Evolutionary conservation across 2,797 vertebrate species (phyloP), one percentile per base, ranked within the genome.

Genomic region (Argya squamiceps): DNA sequence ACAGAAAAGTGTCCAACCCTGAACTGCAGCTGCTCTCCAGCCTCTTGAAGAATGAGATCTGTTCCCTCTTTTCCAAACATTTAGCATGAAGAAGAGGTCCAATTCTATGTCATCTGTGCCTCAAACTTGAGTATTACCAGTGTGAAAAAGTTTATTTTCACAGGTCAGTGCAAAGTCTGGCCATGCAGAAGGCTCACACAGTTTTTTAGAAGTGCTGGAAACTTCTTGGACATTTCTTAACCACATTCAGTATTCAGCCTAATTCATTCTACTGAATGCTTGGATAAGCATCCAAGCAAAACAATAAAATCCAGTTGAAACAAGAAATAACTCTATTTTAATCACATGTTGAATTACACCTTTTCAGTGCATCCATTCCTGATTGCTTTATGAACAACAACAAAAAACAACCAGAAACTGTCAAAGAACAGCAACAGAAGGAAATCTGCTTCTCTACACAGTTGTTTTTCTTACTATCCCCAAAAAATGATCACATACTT

Each of bases 141-240:
- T 16, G 37, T 84, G 70, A 84, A 77, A 39, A 59, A 24, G 14
- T 60, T 92, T 49, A 11, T 79, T 91, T 92, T 94, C 70, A 71
- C 26, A 63, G 81, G 47, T 36, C 39, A 55, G 5, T 47, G 43
- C 29, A 83, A 83, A n/a, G 20, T 73, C 39, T 75, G 76, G 52
- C 59, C 44, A 49, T 36, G 39, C 70, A 74, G 60, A 69, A 70
- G 36, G 58, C 24, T 85, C 65, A 73, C 39, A 32, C 6, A 22
- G 32, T 58, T 85, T 44, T 49, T 55, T 36, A 58, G 36, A 44
- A 55, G 17, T 52, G 18, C 32, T 73, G 32, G 23, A 16, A 83
- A 2, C 15, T 69, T 81, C 62, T 68, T 69, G 21, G 56, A 23
- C 16, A 15, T 73, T 78, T 81, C 56, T 83, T 67, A 77, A 68